A percentile compares a stretch with the other conserved stretches of the same genome.
phyloP scores from a whole-genome alignment of 2,113 vertebrate genomes.

The Australoheros scitulus region DNA sequence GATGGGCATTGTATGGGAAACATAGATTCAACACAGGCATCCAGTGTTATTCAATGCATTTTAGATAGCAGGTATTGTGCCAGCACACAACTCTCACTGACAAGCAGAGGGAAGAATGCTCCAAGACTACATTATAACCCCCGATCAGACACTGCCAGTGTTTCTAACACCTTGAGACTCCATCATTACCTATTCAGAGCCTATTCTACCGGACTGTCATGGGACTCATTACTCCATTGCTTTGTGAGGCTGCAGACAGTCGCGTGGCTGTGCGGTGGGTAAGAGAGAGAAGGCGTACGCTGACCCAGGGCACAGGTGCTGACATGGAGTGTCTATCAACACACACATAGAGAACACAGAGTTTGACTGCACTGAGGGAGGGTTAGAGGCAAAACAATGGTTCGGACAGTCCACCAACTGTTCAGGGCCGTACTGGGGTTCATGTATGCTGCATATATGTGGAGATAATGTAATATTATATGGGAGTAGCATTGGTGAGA shows the following conservation, averaged over 20 bases:
- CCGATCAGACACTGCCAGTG: constrained; percentile 56
- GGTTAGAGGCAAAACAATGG: constrained; percentile 47
- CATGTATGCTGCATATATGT: background rate
- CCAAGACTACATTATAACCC: constrained; percentile 63
- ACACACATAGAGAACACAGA: constrained; percentile 30
- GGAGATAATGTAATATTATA: background rate
- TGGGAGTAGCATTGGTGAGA: background rate
- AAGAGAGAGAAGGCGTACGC: constrained; percentile 32
- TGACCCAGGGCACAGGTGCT: constrained; percentile 58
- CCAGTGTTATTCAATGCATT: constrained; percentile 52
- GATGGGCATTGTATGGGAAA: constrained; percentile 37
- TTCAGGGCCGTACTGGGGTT: background rate
- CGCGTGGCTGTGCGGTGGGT: constrained; percentile 41
- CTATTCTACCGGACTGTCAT: constrained; percentile 59
- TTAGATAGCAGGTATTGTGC: constrained; percentile 50
- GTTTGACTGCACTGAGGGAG: constrained; percentile 60
- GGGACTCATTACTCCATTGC: constrained; percentile 76
- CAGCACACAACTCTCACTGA: constrained; percentile 49
- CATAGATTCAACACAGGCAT: constrained; percentile 33
- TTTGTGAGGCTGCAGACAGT: constrained; percentile 72
- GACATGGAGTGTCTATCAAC: constrained; percentile 66
- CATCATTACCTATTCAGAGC: constrained; percentile 73
- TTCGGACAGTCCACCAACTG: constrained; percentile 12
- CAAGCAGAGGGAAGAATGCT: constrained; percentile 61
- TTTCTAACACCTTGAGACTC: constrained; percentile 67